Conservation (phyloP, 2,797 vertebrate species). For the Mormyrus hasselquistii region DNA sequence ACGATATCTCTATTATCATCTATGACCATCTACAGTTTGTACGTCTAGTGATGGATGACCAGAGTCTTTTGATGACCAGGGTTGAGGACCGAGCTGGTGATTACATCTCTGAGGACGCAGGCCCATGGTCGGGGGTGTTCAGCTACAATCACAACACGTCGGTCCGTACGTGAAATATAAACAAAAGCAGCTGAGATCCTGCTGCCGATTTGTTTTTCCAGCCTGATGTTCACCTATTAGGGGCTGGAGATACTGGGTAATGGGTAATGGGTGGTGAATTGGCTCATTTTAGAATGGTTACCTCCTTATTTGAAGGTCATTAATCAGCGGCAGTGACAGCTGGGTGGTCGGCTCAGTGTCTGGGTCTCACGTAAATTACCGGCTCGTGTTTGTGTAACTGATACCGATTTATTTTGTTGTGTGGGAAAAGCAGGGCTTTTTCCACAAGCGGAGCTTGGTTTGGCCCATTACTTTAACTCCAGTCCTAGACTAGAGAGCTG, state of each 20-base stretch:
- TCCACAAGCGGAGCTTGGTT: background rate
- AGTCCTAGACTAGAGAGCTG: background rate
- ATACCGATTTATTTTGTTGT: conserved; percentile 29
- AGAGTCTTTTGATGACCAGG: background rate
- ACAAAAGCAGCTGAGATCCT: conserved; percentile 25
- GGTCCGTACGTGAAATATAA: conserved; percentile 27
- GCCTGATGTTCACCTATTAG: conserved; percentile 27
- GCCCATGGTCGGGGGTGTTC: conserved; percentile 9
- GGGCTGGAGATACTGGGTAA: conserved; percentile 26
- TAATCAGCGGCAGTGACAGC: conserved; percentile 32
- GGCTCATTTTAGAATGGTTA: conserved; percentile 33
- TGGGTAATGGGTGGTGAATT: conserved; percentile 32
- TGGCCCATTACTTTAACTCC: background rate
- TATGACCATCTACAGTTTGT: background rate
- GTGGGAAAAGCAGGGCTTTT: conserved; percentile 18
- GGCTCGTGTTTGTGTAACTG: conserved; percentile 34
- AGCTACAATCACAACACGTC: conserved; percentile 32
- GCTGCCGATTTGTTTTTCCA: conserved; percentile 32
- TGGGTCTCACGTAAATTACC: conserved; percentile 22
- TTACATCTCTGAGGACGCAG: background rate
- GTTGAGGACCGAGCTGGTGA: background rate
- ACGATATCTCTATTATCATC: background rate
- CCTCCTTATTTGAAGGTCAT: conserved; percentile 31
- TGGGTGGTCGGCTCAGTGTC: background rate
- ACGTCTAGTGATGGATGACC: background rate